Percentiles rank a stretch among this genome's conserved stretches.
Conservation (phyloP, 2,797 vertebrate genomes). For the Bryconaethiops microstoma region DNA sequence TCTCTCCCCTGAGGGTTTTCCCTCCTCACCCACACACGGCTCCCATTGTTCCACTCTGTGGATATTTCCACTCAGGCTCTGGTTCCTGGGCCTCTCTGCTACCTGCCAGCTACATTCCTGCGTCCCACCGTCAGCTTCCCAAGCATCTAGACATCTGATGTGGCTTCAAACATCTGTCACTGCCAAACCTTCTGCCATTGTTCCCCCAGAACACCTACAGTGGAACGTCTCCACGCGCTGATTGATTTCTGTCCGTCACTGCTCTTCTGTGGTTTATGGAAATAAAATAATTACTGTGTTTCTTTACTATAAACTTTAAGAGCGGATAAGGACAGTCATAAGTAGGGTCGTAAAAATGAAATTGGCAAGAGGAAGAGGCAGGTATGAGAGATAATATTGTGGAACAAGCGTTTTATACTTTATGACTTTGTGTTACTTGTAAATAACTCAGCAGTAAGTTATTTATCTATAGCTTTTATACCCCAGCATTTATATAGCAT, state of each 20-base stretch:
- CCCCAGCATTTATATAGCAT: too few relatives aligned
- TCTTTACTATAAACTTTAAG: not conserved
- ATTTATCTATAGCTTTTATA: too few relatives aligned
- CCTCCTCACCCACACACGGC: slow-evolving; percentile 47
- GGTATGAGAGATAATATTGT: slow-evolving; percentile 40
- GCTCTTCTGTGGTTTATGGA: not conserved
- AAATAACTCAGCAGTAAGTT: too few relatives aligned
- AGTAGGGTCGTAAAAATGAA: slow-evolving; percentile 12
- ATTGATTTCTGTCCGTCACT: not conserved
- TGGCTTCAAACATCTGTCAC: slow-evolving; percentile 39
- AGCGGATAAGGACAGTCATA: slow-evolving; percentile 27
- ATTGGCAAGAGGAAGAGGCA: slow-evolving; percentile 16
- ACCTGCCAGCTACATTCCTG: slow-evolving; percentile 55
- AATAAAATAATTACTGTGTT: not conserved
- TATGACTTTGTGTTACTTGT: too few relatives aligned
- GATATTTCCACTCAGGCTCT: slow-evolving; percentile 42
- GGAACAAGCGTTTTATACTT: slow-evolving; percentile 17
- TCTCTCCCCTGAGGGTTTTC: slow-evolving; percentile 38
- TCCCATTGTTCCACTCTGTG: slow-evolving; percentile 47
- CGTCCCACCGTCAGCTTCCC: slow-evolving; percentile 44
- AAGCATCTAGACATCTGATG: slow-evolving; percentile 34
- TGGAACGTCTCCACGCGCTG: not conserved
- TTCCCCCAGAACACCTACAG: slow-evolving; percentile 25
- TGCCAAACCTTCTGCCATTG: slow-evolving; percentile 6
- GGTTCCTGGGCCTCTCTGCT: slow-evolving; percentile 47